Conservation (phyloP, 2,797 vertebrate genomes). For the Gymnothorax javanicus region DNA sequence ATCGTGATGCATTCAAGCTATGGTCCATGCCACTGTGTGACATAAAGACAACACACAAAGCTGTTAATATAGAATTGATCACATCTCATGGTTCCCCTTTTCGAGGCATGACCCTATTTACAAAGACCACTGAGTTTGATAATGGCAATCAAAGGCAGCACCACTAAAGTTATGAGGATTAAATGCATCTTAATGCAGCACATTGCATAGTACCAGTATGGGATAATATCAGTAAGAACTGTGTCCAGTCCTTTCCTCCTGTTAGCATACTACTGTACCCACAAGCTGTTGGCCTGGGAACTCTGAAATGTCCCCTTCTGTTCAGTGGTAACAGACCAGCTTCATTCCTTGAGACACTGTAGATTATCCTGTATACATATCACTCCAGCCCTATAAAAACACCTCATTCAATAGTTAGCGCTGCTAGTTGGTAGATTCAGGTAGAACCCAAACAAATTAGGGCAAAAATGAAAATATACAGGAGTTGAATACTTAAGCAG, state of each 20-base stretch:
- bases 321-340: too few relatives aligned
- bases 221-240: conserved; percentile 18
- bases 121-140: neutral
- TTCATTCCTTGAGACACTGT: too few relatives aligned
- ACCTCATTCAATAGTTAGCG: too few relatives aligned
- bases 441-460: too few relatives aligned
- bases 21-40: neutral
- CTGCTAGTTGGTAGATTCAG: too few relatives aligned
- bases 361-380: too few relatives aligned
- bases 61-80: neutral
- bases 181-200: neutral
- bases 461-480: too few relatives aligned
- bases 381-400: too few relatives aligned
- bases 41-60: neutral
- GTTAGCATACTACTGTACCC: neutral
- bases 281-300: neutral
- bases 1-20: neutral
- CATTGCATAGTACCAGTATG: neutral
- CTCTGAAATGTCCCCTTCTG: neutral
- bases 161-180: neutral
- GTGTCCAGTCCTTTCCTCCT: conserved; percentile 11
- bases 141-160: neutral
- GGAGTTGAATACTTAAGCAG: too few relatives aligned
- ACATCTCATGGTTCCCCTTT: neutral
- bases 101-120: neutral